Conservation (phyloP, 2,113 vertebrate species). For the Cairina moschata region DNA sequence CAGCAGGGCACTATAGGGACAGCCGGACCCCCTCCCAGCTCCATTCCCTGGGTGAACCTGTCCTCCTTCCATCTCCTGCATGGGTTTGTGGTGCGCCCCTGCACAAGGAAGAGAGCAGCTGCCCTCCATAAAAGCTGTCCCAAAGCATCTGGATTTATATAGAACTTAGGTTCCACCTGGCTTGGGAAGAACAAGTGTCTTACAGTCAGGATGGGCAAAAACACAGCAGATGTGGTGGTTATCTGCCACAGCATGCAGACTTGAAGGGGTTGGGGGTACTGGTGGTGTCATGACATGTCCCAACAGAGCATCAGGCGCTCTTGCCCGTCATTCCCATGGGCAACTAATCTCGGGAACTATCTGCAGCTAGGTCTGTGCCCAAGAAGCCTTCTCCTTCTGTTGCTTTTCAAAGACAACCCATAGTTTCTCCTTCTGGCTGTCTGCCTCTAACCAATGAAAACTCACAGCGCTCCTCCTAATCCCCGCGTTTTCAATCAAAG, state of each 20-base stretch:
- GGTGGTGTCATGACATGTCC: fast-evolving
- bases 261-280: background rate
- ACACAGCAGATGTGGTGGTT: background rate
- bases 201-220: background rate
- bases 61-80: background rate
- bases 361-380: background rate
- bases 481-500: background rate
- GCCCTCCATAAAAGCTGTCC: fast-evolving
- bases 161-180: background rate
- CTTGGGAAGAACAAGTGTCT: fast-evolving
- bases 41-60: background rate
- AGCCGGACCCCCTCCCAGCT: background rate
- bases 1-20: background rate
- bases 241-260: fast-evolving
- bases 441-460: background rate
- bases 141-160: background rate
- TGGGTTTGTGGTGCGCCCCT: background rate
- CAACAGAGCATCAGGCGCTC: background rate
- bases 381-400: background rate
- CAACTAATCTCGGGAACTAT: fast-evolving
- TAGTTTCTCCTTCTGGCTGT: background rate
- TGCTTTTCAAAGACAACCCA: background rate
- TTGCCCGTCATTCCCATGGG: background rate
- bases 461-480: fast-evolving
- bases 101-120: background rate